Percentiles rank a stretch among this genome's conserved stretches.
phyloP scores from a whole-genome alignment of 2,888 invertebrate species.

The Eledone cirrhosa region DNA sequence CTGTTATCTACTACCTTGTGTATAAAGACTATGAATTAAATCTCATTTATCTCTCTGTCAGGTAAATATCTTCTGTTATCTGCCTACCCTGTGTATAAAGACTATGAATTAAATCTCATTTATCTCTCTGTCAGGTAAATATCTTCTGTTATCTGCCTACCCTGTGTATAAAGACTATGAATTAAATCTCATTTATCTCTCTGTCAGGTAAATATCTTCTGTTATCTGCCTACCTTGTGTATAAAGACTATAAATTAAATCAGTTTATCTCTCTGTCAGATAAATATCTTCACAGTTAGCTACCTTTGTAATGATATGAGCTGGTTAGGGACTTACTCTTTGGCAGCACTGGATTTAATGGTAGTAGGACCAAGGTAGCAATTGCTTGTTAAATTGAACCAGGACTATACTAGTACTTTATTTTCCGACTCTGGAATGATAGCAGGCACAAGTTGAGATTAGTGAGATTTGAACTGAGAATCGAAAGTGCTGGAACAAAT shows the following conservation, averaged over 20 bases:
- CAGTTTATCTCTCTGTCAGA: conserved; percentile 47
- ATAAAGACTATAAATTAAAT: conserved; percentile 44
- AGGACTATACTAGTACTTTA: too few species aligned
- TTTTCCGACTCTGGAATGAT: too few species aligned
- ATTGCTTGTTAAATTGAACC: too few species aligned
- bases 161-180: conserved; percentile 46
- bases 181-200: conserved; percentile 42
- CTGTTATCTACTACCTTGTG: conserved; percentile 44
- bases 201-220: conserved; percentile 42
- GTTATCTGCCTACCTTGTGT: conserved; percentile 49
- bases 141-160: conserved; percentile 39
- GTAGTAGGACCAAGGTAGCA: too few species aligned
- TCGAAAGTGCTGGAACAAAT: too few species aligned
- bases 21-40: conserved; percentile 46
- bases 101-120: conserved; percentile 42
- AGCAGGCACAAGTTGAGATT: too few species aligned
- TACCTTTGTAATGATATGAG: too few species aligned
- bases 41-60: conserved; percentile 44
- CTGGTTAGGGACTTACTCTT: too few species aligned
- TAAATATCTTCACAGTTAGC: conserved; percentile 34
- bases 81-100: conserved; percentile 48
- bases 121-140: conserved; percentile 48
- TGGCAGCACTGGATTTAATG: too few species aligned
- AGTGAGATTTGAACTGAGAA: too few species aligned
- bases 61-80: conserved; percentile 39